phyloP scores from a whole-genome alignment of 2,888 invertebrate species.

The Dione juno region DNA sequence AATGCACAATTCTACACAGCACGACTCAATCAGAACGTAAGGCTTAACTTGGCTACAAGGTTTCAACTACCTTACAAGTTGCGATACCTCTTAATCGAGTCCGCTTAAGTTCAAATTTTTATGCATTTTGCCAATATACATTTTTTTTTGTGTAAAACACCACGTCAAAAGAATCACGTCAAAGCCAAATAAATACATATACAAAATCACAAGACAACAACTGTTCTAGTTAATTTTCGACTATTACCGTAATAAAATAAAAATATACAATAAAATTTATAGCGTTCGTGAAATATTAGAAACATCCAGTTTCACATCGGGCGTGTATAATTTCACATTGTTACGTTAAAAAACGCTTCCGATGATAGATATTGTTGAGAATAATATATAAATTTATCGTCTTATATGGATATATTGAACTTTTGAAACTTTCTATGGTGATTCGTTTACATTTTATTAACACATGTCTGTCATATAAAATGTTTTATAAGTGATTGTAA shows the following conservation, averaged over 20 bases:
- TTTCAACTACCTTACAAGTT: no score
- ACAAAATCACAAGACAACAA: background rate
- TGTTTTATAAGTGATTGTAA: background rate
- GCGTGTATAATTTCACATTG: conserved; percentile 40
- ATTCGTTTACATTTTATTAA: conserved; percentile 40
- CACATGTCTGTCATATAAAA: conserved; percentile 2
- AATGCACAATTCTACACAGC: no score
- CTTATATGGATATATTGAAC: conserved; percentile 49
- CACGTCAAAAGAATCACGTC: no score
- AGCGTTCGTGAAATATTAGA: conserved; percentile 30
- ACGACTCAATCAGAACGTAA: no score
- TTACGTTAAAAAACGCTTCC: conserved; percentile 37
- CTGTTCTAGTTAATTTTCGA: conserved; percentile 14
- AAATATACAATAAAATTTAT: conserved; percentile 4
- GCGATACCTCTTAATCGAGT: no score
- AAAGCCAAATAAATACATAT: no score
- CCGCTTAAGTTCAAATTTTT: no score
- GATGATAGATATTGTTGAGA: conserved; percentile 38
- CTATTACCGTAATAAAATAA: conserved; percentile 14
- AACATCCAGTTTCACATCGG: conserved; percentile 31
- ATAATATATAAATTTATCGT: conserved; percentile 42
- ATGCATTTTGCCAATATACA: no score
- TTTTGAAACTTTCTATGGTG: conserved; percentile 50
- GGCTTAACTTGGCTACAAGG: no score
- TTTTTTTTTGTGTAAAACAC: no score